Conservation (phyloP, 2,888 invertebrate genomes). For the Phaonia tiefii region DNA sequence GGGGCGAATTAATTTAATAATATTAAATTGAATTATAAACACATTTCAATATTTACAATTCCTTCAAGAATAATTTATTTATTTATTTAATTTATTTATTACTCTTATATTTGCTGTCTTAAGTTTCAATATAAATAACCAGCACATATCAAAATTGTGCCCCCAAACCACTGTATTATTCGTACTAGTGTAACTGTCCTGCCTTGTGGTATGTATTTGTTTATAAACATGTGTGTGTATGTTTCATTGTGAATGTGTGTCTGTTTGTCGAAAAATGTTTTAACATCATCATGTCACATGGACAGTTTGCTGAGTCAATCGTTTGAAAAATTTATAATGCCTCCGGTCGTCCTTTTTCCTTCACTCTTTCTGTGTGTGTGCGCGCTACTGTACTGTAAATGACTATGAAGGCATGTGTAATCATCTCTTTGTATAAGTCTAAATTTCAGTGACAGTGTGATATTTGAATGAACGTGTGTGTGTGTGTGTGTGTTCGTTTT, state of each 20-base stretch:
- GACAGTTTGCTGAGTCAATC: slow-evolving; percentile 54
- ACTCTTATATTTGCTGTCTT: too few relatives aligned
- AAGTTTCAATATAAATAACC: too few relatives aligned
- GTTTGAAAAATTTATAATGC: slow-evolving; percentile 49
- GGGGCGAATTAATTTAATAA: too few relatives aligned
- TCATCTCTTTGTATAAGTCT: not conserved
- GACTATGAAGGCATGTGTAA: not conserved
- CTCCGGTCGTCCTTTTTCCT: slow-evolving; percentile 24
- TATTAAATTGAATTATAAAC: too few relatives aligned
- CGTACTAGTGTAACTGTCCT: too few relatives aligned
- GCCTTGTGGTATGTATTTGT: too few relatives aligned
- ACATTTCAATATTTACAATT: too few relatives aligned
- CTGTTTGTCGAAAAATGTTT: slow-evolving; percentile 40
- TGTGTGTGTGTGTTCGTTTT: slow-evolving; percentile 14
- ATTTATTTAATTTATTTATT: too few relatives aligned
- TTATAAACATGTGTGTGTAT: slow-evolving; percentile 18
- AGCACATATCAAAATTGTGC: too few relatives aligned
- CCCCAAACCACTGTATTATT: too few relatives aligned
- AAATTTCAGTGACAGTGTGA: not conserved
- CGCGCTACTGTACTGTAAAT: not conserved
- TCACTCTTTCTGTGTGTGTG: not conserved
- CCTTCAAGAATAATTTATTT: too few relatives aligned
- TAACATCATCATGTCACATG: slow-evolving; percentile 51
- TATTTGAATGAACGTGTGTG: too few relatives aligned
- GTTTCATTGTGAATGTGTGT: not conserved